Base-by-base conservation (phyloP, 2,797 vertebrate species). In the Leuciscus waleckii region DNA sequence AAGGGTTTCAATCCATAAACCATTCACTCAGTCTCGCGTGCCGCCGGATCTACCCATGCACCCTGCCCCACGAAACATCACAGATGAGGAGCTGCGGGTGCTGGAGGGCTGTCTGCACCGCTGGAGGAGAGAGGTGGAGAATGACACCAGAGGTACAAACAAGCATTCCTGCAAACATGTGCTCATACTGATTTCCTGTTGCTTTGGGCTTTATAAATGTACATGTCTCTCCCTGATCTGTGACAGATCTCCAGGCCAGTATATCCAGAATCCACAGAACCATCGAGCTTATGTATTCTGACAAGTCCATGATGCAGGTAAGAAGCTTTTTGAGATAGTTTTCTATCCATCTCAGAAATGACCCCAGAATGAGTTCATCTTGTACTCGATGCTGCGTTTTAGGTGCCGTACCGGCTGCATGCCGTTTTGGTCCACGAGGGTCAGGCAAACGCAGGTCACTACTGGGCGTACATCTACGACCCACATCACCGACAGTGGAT, bases 391-490 rank as follows among this genome's bases (percentile, higher is more conserved):
- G 23, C 6, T 70, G 19, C 1, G 4, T 63, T 29, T 4, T 82
- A 99, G 98, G 97, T 99, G 92, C 98, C 98, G 11, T 99, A 99
- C 87, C 95, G 97, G 90, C 96, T 99, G 81, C 98, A 99, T 61
- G 98, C 98, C 10, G 97, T 99, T 35, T 93, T 99, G 90, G 98
- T 99, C 86, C 98, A 99, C 1, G 98, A 99, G 92, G 98, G 98
- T 77, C 98, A 99, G 91, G 98, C 98, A 0, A 99, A 97, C 23
- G 98, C 98, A 0, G 98, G 98, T 49, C 98, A 99, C 95, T 99
- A 99, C 91, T 99, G 98, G 98, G 98, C 98, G 0, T 99, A 99
- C 89, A 98, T 99, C 93, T 98, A 97, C 78, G 97, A 99, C 86
- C 97, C 97, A 2, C 96, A 94, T 87, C 97, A 98, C 91, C 94